Base-by-base conservation (phyloP, 2,888 invertebrate species). In the Candidula unifasciata region DNA sequence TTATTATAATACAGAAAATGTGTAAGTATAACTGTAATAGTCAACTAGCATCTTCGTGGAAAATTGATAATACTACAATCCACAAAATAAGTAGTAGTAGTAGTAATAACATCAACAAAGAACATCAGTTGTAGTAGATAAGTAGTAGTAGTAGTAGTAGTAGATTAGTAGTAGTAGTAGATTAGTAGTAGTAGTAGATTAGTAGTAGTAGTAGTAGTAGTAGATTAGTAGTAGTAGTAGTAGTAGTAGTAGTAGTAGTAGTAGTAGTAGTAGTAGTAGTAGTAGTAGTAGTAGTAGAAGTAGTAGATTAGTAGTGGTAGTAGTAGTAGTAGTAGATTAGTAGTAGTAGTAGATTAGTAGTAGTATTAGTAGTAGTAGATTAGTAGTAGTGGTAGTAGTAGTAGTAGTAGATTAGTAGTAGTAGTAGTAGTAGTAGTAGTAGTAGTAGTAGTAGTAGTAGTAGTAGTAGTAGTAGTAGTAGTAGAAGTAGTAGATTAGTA, bases 391-490 rank as follows among this genome's bases (percentile, higher is more conserved):
- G 3, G 10, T 3, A 6, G 10, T 3, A 6, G 44, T 44, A 44
- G 44, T 44, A 44, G 44, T 44, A 30, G 66, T 44, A 44, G 44
- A n/a, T n/a, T n/a, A n/a, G 44, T 44, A 44, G 44, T 44, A 44
- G 44, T 44, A 44, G 44, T 27, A 35, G 66, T 66, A 66, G 66
- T 66, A 66, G 66, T 2, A 66, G 66, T 2, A 66, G 66, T 2
- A 66, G 66, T 2, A 66, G 66, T 2, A 66, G 66, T 2, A 66
- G 66, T 66, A 66, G 66, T 66, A 66, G 66, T 66, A 66, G 66
- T 66, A 66, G 66, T 66, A 66, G 66, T 66, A 66, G 66, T 66
- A 66, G 66, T 66, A 66, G 66, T 66, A 66, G 66, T 66, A 66
- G 66, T 66, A 66, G 66, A 8, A 66, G 66, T 66, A 44, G 44